Evolutionary conservation across 2,113 vertebrate species (phyloP).

Genomic region (Lonchura striata): DNA sequence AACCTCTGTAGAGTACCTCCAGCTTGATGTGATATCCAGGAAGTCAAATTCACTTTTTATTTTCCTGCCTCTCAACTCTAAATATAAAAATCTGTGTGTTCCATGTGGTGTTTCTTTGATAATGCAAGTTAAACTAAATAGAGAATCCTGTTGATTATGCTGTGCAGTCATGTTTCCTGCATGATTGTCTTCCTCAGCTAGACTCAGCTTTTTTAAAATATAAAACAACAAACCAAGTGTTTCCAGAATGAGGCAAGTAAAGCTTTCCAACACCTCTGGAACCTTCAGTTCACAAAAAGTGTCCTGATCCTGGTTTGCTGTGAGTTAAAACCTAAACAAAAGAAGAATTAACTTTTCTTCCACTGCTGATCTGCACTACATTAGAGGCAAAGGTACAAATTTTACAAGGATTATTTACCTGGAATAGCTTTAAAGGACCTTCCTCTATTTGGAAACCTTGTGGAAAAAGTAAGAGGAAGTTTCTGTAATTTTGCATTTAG

Average conservation of each 20-base stretch:
- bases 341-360: neutral
- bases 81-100: neutral
- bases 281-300: neutral
- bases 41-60: neutral
- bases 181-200: neutral
- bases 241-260: neutral
- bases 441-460: neutral
- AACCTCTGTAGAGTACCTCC: neutral
- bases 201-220: neutral
- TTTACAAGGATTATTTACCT: neutral
- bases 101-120: neutral
- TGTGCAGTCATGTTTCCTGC: neutral
- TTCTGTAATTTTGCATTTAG: neutral
- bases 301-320: neutral
- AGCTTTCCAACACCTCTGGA: neutral
- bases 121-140: neutral
- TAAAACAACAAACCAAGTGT: neutral
- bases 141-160: neutral
- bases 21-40: neutral
- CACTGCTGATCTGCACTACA: accelerated
- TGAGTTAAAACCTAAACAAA: neutral
- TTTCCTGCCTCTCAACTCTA: neutral
- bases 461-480: neutral
- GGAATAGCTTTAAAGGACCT: neutral
- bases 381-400: neutral